Evolutionary conservation across 2,888 invertebrate genomes (phyloP).

Genomic region (Anthophora plumipes): DNA sequence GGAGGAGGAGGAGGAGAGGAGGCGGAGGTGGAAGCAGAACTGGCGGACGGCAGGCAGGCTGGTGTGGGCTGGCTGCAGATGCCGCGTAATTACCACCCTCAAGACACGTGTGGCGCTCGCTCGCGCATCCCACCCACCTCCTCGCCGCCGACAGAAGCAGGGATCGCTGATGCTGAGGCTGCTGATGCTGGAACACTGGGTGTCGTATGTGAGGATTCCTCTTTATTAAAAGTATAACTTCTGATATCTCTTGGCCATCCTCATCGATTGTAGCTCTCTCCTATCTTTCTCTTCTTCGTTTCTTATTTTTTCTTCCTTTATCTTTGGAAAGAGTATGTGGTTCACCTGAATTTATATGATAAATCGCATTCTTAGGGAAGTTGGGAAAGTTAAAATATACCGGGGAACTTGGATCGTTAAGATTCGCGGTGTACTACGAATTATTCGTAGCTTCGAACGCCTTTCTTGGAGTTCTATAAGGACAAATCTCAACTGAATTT

Average conservation of each 20-base stretch:
- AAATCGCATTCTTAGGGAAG: too few species aligned
- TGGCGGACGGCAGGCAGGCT: constrained; percentile 74
- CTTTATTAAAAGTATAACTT: constrained; percentile 84
- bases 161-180: constrained; percentile 60
- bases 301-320: not conserved
- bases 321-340: not conserved
- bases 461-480: too few species aligned
- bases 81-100: constrained; percentile 85
- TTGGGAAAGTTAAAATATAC: too few species aligned
- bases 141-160: constrained; percentile 42
- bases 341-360: not conserved
- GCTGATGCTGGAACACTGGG: constrained; percentile 48
- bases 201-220: constrained; percentile 72
- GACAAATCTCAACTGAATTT: too few species aligned
- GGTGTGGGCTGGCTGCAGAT: constrained; percentile 82
- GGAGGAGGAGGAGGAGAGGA: constrained; percentile 76
- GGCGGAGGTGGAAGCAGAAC: constrained; percentile 71
- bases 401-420: too few species aligned
- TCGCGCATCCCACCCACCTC: constrained; percentile 73
- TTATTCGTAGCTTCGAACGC: too few species aligned
- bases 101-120: constrained; percentile 84
- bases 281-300: not conserved
- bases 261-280: constrained; percentile 55
- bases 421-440: too few species aligned
- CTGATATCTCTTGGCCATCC: constrained; percentile 66